Conservation (phyloP, 2,888 invertebrate genomes). For the Papilio demoleus region DNA sequence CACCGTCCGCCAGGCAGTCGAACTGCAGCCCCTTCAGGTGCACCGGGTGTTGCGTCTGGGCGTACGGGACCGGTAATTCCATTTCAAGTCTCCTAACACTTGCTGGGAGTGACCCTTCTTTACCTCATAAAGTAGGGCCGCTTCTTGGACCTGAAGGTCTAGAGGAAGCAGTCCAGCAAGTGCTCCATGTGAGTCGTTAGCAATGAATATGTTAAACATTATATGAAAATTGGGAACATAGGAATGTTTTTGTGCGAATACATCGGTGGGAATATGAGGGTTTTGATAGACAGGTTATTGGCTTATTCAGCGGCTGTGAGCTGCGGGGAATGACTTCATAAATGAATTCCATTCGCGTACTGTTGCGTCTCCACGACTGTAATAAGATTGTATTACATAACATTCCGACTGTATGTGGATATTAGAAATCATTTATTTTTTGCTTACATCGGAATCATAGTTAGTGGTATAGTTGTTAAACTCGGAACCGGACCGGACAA, state of each 20-base stretch:
- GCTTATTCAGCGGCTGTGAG: conserved; percentile 32
- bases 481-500: no score
- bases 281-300: conserved; percentile 32
- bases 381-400: conserved; percentile 24
- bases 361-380: conserved; percentile 23
- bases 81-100: no score
- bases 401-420: not conserved
- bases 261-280: conserved; percentile 16
- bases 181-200: not conserved
- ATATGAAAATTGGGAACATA: conserved; percentile 10
- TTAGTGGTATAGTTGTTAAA: no score
- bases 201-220: not conserved
- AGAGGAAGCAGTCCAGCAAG: no score
- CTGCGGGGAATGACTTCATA: conserved; percentile 23
- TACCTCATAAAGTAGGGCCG: no score
- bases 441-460: not conserved
- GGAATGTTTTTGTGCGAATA: not conserved
- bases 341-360: conserved; percentile 33
- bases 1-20: no score
- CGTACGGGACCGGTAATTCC: no score
- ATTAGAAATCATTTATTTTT: not conserved
- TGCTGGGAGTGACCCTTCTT: no score
- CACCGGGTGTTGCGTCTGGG: no score
- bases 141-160: no score
- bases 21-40: no score